These are phyloP conservation scores for Sinosuthora webbiana DNA, from an alignment of 2,113 vertebrate species.

Conservation along the genomic window DNA sequence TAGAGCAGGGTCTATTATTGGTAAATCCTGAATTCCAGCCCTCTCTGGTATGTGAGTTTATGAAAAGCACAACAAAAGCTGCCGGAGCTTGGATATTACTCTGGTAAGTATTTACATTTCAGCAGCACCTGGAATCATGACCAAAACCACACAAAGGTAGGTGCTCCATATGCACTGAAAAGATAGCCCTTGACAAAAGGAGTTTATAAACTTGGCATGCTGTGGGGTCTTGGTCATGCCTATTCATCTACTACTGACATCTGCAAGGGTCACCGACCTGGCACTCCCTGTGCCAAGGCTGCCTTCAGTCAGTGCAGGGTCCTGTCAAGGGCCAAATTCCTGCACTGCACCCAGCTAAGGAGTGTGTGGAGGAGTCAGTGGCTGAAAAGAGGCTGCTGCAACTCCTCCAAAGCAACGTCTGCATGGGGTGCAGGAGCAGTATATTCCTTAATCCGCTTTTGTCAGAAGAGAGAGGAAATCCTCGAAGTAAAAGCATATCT, in stretches of 20 bases:
- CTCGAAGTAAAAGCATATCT: background rate
- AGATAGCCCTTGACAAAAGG: background rate
- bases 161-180: background rate
- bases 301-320: background rate
- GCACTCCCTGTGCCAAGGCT: background rate
- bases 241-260: background rate
- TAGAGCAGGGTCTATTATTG: background rate
- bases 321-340: background rate
- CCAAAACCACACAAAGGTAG: background rate
- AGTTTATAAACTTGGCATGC: background rate
- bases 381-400: background rate
- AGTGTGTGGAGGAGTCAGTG: accelerated
- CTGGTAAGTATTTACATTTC: constrained; percentile 5
- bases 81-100: background rate
- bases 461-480: background rate
- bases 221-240: background rate
- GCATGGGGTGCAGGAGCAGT: accelerated
- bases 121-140: background rate
- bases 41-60: background rate
- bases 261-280: background rate
- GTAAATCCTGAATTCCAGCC: background rate
- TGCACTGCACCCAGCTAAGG: background rate
- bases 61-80: constrained; percentile 15
- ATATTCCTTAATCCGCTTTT: background rate
- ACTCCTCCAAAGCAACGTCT: background rate